Base-by-base conservation (phyloP, 1,140 invertebrate genomes). In the Drosophila melanogaster region DNA sequence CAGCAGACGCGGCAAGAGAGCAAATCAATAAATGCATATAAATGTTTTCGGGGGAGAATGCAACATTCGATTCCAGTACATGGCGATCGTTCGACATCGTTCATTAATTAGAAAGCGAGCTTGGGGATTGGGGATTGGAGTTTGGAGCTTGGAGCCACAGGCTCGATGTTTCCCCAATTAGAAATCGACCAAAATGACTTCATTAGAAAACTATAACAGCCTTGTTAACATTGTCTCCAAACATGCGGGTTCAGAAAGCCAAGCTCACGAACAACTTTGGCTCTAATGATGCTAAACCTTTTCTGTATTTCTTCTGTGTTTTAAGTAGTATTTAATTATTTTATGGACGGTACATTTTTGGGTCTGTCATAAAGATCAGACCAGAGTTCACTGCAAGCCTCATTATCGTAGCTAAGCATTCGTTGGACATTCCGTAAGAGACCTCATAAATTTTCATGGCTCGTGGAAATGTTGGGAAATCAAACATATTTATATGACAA, bases 141-240 rank as follows among this genome's bases (percentile, higher is more conserved):
- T 5, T 14, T 14, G 12, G 12, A 14, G 58, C 33, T 50, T 24
- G 17, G 19, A 53, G 49, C 73, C 78, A 10, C 57, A 38, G 62
- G 35, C 55, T 26, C 44, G 10, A 15, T 24, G 69, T 47, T 77
- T 74, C 61, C 61, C 83, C 78, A 87, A 86, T 87, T 86, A 87
- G 83, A 87, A 86, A 76, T 69, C 56, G 72, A 24, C 70, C 65
- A 51, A 76, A 86, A 86, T 87, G 83, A 87, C 83, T 86, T 86
- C 83, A 86, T 86, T 86, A 86, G 83, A 87, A 86, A 86, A 86
- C 83, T 87, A 86, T 86, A 86, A 86, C 83, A 87, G 61, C 70
- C 83, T 83, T 86, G 83, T 86, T 86, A 86, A 86, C 66, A 67
- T 85, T 76, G 56, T 87, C 79, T 77, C 65, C 46, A 51, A 40